phyloP scores from a whole-genome alignment of 2,113 vertebrate species.

The Conger conger region DNA sequence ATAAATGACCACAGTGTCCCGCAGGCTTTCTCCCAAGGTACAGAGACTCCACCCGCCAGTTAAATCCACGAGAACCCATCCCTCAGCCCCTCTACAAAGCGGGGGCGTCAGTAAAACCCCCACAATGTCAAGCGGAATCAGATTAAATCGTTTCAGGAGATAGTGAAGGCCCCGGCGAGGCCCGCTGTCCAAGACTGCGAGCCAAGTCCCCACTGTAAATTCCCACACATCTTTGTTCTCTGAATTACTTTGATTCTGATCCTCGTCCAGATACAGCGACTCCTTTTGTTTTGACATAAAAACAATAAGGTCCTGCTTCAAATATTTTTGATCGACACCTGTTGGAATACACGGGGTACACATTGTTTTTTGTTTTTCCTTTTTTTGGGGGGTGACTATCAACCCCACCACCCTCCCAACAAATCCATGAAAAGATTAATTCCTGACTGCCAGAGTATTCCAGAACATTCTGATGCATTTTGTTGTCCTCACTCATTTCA shows the following conservation, averaged over 20 bases:
- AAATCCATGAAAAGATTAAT: slow-evolving; percentile 8
- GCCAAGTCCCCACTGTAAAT: slow-evolving; percentile 40
- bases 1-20: slow-evolving; percentile 66
- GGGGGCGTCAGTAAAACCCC: slow-evolving; percentile 52
- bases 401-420: not conserved
- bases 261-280: slow-evolving; percentile 44
- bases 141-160: slow-evolving; percentile 42
- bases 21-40: slow-evolving; percentile 59
- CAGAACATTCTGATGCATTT: slow-evolving; percentile 38
- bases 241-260: not conserved
- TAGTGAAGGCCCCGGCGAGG: slow-evolving; percentile 57
- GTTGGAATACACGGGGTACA: not conserved
- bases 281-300: slow-evolving; percentile 45
- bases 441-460: slow-evolving; percentile 38
- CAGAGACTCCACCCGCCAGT: slow-evolving; percentile 62
- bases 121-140: slow-evolving; percentile 66
- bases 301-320: not conserved
- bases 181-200: slow-evolving; percentile 55
- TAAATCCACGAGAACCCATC: slow-evolving; percentile 62
- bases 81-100: slow-evolving; percentile 43
- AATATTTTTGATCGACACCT: slow-evolving; percentile 10
- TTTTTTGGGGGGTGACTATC: not conserved
- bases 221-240: slow-evolving; percentile 19
- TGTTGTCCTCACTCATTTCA: slow-evolving; percentile 24
- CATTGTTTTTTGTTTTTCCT: not conserved